A percentile compares a stretch with the other conserved stretches of the same genome.
These are phyloP conservation scores for Amiota mariae DNA, from an alignment of 2,888 invertebrate species.

Conservation along the genomic window DNA sequence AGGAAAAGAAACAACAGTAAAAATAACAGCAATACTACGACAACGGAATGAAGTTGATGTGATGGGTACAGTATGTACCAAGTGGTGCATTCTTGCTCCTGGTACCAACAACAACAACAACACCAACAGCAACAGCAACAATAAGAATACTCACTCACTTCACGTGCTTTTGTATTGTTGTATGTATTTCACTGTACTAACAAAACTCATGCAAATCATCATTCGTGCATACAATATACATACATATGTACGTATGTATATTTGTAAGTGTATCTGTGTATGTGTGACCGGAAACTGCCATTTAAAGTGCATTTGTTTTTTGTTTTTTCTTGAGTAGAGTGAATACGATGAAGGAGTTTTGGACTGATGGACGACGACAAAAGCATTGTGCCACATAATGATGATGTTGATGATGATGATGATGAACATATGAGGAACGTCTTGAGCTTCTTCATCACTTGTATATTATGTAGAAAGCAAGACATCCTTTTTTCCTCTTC, in stretches of 20 bases:
- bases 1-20: neutral
- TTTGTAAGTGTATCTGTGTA: slow-evolving; percentile 29
- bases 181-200: slow-evolving; percentile 50
- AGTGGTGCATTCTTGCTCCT: slow-evolving; percentile 65
- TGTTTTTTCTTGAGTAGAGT: slow-evolving; percentile 32
- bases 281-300: slow-evolving; percentile 70
- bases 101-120: slow-evolving; percentile 42
- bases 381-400: neutral
- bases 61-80: slow-evolving; percentile 68
- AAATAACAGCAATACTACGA: neutral
- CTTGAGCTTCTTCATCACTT: slow-evolving; percentile 5
- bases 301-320: slow-evolving; percentile 70
- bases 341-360: no score
- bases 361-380: neutral
- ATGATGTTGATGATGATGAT: neutral
- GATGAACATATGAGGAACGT: neutral
- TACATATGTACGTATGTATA: no score
- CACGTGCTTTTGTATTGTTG: slow-evolving; percentile 57
- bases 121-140: slow-evolving; percentile 11
- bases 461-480: neutral
- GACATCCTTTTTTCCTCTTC: neutral
- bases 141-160: slow-evolving; percentile 45
- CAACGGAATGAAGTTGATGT: slow-evolving; percentile 1
- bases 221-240: slow-evolving; percentile 49
- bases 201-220: slow-evolving; percentile 42